A percentile compares a stretch with the other conserved stretches of the same genome.
These are phyloP conservation scores for Boleophthalmus pectinirostris DNA, from an alignment of 2,113 vertebrate species.

Conservation along the genomic window DNA sequence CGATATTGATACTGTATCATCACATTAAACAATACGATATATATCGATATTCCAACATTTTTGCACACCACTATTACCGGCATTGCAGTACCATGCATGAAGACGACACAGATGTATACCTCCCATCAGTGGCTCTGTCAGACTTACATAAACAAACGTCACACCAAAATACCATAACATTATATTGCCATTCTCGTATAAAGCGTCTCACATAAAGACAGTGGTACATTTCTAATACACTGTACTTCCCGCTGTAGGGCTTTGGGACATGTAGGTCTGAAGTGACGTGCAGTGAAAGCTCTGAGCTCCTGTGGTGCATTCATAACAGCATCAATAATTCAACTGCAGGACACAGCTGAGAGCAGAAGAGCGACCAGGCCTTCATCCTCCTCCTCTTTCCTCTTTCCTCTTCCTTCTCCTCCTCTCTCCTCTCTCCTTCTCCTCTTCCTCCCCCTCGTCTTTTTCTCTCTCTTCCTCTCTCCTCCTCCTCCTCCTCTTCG, in stretches of 20 bases:
- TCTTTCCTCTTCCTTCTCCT: slow-evolving; percentile 22
- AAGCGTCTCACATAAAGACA: not conserved
- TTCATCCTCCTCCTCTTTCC: slow-evolving; percentile 7
- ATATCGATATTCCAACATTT: no score
- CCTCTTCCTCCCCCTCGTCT: slow-evolving; percentile 12
- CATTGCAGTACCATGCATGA: no score
- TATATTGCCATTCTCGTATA: not conserved
- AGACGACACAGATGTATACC: no score
- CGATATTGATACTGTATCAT: no score
- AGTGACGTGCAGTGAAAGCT: not conserved
- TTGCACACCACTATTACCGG: no score
- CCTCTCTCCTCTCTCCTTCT: not conserved
- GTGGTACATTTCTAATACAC: not conserved
- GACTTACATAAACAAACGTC: no score
- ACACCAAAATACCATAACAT: no score
- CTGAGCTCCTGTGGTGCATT: slow-evolving; percentile 59
- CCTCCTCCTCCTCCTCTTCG: slow-evolving; percentile 23
- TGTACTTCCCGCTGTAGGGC: not conserved
- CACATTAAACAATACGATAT: no score
- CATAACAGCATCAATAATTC: slow-evolving; percentile 74
- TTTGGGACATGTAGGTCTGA: not conserved
- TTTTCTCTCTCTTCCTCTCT: slow-evolving; percentile 22
- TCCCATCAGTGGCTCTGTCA: no score
- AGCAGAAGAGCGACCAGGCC: slow-evolving; percentile 10
- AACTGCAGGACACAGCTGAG: slow-evolving; percentile 28